These are phyloP conservation scores for Rhadina sibilatrix DNA, from an alignment of 2,113 vertebrate genomes.

Conservation along the genomic window DNA sequence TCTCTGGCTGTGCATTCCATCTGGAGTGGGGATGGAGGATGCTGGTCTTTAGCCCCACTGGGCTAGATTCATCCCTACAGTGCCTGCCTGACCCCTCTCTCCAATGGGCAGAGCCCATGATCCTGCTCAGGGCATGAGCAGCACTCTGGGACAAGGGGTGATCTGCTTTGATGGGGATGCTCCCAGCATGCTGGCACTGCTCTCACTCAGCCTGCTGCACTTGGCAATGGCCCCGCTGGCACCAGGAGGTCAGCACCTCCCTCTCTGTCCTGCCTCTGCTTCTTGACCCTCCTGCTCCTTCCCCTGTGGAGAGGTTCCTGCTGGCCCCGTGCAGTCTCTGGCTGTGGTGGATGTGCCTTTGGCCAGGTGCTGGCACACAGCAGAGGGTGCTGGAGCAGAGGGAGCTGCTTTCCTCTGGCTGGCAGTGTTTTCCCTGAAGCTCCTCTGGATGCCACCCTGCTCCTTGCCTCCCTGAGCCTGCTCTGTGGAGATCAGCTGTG, in stretches of 20 bases:
- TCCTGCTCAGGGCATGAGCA: background rate
- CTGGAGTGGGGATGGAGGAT: background rate
- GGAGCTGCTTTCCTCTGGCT: background rate
- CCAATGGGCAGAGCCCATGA: background rate
- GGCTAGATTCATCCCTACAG: background rate
- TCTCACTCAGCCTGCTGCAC: background rate
- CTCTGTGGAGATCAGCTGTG: background rate
- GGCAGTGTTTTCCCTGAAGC: background rate
- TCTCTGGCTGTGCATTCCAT: fast-evolving
- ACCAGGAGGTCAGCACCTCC: background rate
- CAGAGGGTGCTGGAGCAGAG: background rate
- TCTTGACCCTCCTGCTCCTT: background rate
- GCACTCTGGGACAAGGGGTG: background rate
- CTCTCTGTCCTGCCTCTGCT: background rate
- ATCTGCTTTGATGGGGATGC: background rate
- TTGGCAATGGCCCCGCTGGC: background rate
- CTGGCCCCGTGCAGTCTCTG: background rate
- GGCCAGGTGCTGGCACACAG: background rate
- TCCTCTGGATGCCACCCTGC: background rate
- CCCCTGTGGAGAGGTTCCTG: background rate
- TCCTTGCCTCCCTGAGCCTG: background rate
- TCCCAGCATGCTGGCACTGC: background rate
- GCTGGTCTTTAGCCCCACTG: background rate
- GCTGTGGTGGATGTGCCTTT: background rate
- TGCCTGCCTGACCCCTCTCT: background rate